Conservation (phyloP, 1,140 invertebrate genomes). For the Bradysia coprophila region DNA sequence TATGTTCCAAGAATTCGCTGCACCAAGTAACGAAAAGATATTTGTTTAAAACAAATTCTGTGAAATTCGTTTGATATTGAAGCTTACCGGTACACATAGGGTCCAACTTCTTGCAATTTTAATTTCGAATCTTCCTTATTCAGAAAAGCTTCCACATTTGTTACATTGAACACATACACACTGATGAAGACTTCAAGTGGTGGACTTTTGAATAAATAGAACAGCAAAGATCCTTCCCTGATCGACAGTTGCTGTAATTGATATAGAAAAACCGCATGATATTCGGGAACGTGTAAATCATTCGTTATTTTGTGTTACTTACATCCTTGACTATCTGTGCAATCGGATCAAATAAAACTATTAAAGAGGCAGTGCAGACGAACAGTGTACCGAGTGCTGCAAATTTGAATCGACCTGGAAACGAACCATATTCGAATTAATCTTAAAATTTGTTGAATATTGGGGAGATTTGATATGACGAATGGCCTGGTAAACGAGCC, state of each 20-base stretch:
- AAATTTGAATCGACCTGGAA: conserved; percentile 15
- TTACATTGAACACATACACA: conserved; percentile 72
- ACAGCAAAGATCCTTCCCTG: conserved; percentile 31
- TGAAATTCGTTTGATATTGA: background rate
- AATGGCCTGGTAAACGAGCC: too few relatives aligned
- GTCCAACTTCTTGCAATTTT: conserved; percentile 56
- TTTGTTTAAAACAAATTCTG: background rate
- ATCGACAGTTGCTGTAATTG: conserved; percentile 32
- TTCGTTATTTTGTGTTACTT: conserved; percentile 14
- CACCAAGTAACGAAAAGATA: conserved; percentile 7
- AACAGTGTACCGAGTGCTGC: conserved; percentile 20
- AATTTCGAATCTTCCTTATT: conserved; percentile 44
- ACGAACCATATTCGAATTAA: too few relatives aligned
- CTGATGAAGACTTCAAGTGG: conserved; percentile 48
- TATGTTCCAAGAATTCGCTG: conserved; percentile 48
- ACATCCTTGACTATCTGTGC: conserved; percentile 28
- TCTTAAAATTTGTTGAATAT: too few relatives aligned
- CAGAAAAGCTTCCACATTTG: conserved; percentile 53
- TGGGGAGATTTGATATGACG: too few relatives aligned
- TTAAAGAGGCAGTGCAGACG: conserved; percentile 22
- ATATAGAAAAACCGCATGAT: conserved; percentile 3
- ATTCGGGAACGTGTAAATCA: background rate
- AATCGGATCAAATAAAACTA: conserved; percentile 30
- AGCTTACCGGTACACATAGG: conserved; percentile 68
- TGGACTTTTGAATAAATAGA: conserved; percentile 45